phyloP scores from a whole-genome alignment of 2,888 invertebrate species.

The Drosophila crucigera region DNA sequence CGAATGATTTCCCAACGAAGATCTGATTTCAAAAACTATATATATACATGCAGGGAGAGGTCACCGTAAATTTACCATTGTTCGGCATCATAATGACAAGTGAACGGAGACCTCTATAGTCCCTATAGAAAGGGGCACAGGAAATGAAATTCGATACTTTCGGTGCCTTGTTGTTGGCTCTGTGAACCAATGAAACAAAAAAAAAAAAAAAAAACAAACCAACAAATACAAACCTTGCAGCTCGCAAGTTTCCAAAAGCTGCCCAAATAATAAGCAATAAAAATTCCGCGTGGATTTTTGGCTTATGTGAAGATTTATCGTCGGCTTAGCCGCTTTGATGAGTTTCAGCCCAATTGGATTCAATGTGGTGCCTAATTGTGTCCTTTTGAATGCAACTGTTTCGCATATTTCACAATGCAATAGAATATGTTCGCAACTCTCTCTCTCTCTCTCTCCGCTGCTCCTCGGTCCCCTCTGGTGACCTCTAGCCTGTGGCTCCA shows the following conservation, averaged over 20 bases:
- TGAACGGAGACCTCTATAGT: conserved; percentile 53
- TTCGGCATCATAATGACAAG: conserved; percentile 77
- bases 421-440: conserved; percentile 35
- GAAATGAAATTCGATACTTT: conserved; percentile 84
- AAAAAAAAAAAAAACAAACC: not conserved
- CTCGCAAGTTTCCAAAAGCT: conserved; percentile 26
- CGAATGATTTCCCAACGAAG: conserved; percentile 64
- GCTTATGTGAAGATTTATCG: conserved; percentile 74
- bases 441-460: conserved; percentile 1
- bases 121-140: conserved; percentile 61
- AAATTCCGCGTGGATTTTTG: conserved; percentile 73
- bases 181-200: conserved; percentile 34
- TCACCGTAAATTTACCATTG: conserved; percentile 77
- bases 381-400: conserved; percentile 75
- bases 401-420: conserved; percentile 65
- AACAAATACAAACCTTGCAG: conserved; percentile 35
- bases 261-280: conserved; percentile 78
- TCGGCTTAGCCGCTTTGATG: conserved; percentile 76
- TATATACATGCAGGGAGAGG: conserved; percentile 16
- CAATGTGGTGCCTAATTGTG: conserved; percentile 66
- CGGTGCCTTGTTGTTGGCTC: conserved; percentile 38
- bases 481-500: conserved; percentile 44
- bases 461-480: conserved; percentile 29
- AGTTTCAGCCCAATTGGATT: conserved; percentile 20
- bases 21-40: conserved; percentile 81